Evolutionary conservation across 2,888 invertebrate genomes (phyloP).

Genomic region (Eupsilia transversa): DNA sequence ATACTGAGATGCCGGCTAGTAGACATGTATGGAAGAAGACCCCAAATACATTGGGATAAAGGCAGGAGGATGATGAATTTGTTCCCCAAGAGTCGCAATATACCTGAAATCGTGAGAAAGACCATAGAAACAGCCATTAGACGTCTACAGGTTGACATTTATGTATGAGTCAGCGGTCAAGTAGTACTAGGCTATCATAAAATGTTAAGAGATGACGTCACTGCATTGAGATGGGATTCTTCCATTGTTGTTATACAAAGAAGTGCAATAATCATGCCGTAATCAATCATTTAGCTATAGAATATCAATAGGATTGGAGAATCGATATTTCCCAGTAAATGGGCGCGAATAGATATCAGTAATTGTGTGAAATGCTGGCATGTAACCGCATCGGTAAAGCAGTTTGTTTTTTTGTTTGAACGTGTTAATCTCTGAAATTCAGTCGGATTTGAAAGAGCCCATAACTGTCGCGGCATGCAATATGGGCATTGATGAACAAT

Average conservation of each 20-base stretch:
- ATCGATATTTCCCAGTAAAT: constrained; percentile 5
- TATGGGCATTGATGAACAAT: too few species aligned
- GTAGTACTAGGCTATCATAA: constrained; percentile 33
- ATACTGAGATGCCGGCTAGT: neutral
- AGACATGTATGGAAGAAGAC: neutral
- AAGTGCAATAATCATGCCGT: neutral
- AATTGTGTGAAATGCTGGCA: neutral
- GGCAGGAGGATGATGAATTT: neutral
- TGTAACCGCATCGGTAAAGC: neutral
- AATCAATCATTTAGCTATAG: neutral
- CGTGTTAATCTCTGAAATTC: too few species aligned
- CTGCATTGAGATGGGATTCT: neutral
- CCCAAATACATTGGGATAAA: neutral
- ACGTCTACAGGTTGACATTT: constrained; percentile 14
- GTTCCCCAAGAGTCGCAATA: neutral
- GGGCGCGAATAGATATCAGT: neutral
- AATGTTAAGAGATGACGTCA: constrained; percentile 17
- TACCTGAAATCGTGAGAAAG: neutral
- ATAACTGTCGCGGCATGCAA: too few species aligned
- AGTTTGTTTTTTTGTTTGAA: too few species aligned
- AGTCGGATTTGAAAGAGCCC: too few species aligned
- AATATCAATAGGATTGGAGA: neutral
- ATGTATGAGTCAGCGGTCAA: constrained; percentile 32
- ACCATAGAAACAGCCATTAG: neutral
- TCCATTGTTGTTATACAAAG: constrained; percentile 15